A percentile compares a stretch with the other conserved stretches of the same genome.
Conservation (phyloP, 2,888 invertebrate species). For the Spilosoma lubricipeda region DNA sequence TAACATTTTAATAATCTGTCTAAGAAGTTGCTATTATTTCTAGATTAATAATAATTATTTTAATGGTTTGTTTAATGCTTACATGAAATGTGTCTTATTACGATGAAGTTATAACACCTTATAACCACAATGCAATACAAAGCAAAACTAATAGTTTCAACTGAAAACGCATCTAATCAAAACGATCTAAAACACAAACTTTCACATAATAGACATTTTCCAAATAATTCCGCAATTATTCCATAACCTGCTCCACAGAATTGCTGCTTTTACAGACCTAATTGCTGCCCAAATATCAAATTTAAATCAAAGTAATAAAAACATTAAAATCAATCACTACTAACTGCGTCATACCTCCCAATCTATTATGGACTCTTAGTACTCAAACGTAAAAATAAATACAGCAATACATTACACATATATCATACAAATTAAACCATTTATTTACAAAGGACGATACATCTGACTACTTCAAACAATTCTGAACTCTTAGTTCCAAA, state of each 20-base stretch:
- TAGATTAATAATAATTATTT: too few relatives aligned
- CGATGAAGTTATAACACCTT: too few relatives aligned
- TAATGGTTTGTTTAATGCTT: too few relatives aligned
- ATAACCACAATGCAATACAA: background rate
- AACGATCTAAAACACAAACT: background rate
- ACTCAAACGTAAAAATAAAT: conserved; percentile 12
- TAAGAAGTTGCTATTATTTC: too few relatives aligned
- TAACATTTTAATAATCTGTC: too few relatives aligned
- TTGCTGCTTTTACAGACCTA: conserved; percentile 20
- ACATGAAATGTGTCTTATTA: too few relatives aligned
- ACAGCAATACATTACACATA: background rate
- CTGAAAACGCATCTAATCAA: background rate
- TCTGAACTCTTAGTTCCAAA: conserved; percentile 32
- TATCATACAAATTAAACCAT: conserved; percentile 5
- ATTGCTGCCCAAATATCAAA: conserved; percentile 42
- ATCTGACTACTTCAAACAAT: conserved; percentile 18
- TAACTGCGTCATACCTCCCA: conserved; percentile 14
- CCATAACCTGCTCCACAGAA: background rate
- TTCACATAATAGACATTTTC: background rate
- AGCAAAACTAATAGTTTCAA: background rate
- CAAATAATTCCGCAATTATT: background rate
- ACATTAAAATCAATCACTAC: conserved; percentile 45
- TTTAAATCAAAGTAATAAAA: conserved; percentile 39
- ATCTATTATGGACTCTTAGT: conserved; percentile 31
- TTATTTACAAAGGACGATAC: conserved; percentile 7